Conservation (phyloP, 2,888 invertebrate genomes). For the Troglohyphantes excavatus region DNA sequence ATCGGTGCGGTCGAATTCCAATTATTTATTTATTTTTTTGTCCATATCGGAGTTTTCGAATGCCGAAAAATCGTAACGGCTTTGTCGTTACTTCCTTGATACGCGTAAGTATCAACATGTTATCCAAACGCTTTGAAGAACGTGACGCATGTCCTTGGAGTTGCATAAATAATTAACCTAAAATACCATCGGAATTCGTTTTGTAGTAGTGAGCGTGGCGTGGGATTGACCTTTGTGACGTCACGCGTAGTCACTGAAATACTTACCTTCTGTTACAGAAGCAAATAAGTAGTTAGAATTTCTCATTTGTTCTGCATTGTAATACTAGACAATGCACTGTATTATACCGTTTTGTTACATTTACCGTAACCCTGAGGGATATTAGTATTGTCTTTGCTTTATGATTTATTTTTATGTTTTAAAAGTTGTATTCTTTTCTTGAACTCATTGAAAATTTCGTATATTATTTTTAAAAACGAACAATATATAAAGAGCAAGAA, state of each 20-base stretch:
- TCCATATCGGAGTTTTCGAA: background rate
- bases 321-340: too few relatives aligned
- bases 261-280: too few relatives aligned
- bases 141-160: constrained; percentile 48
- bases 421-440: too few relatives aligned
- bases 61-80: constrained; percentile 6
- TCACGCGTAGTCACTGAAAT: background rate
- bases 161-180: constrained; percentile 25
- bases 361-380: too few relatives aligned
- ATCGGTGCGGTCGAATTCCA: background rate
- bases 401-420: too few relatives aligned
- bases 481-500: too few relatives aligned
- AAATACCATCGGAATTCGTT: background rate
- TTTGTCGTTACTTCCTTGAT: background rate
- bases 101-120: constrained; percentile 29
- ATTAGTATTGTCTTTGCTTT: too few relatives aligned
- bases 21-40: background rate
- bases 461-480: too few relatives aligned
- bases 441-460: too few relatives aligned
- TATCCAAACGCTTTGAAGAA: constrained; percentile 17
- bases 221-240: constrained; percentile 52
- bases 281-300: too few relatives aligned
- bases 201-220: background rate
- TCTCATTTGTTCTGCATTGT: too few relatives aligned
- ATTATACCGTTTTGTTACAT: too few relatives aligned